Base-by-base conservation (phyloP, 1,140 invertebrate species). In the Drosophila neocordata region DNA sequence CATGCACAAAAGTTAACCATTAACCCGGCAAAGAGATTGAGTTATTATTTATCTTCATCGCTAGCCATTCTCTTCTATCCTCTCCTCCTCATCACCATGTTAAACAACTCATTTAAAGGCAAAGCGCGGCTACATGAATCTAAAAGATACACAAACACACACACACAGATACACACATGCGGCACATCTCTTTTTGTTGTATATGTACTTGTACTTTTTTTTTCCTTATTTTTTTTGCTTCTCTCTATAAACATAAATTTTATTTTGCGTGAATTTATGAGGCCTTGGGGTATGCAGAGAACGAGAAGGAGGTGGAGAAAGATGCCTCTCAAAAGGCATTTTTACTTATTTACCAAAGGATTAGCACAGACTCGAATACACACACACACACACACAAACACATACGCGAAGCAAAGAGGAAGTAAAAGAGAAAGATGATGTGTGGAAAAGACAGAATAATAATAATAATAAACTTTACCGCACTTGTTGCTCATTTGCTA, bases 181-280 rank as follows among this genome's bases (percentile, higher is more conserved):
- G 20, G 52, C 27, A 55, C 52, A 64, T 73, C 60, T 70, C n/a
- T 31, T 31, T 31, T 31, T 31, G 27, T 31, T 31, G 27, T 31
- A 31, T 7, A 6, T 27, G 18, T 48, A 48, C 41, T 20, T 48
- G 15, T 48, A 48, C 15, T 18, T 18, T 44, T 13, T 15, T 44
- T 44, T 60, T 31, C 27, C 4, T 31, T 31, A 6, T 69, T 79
- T 66, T 72, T 64, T 70, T 12, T 63, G 61, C 65, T 61, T 52
- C 56, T 59, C 38, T 59, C 44, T 63, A 67, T 35, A 59, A 58
- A 52, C 83, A 83, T 88, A 83, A 82, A 87, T 87, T 82, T 82
- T 87, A 72, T 88, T 88, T 83, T 77, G 79, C 84, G 79, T 88
- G 74, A 88, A 88, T 89, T 89, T 88, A 88, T 88, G 61, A 48